phyloP scores from a whole-genome alignment of 2,797 vertebrate species.

The Rachycentron canadum region DNA sequence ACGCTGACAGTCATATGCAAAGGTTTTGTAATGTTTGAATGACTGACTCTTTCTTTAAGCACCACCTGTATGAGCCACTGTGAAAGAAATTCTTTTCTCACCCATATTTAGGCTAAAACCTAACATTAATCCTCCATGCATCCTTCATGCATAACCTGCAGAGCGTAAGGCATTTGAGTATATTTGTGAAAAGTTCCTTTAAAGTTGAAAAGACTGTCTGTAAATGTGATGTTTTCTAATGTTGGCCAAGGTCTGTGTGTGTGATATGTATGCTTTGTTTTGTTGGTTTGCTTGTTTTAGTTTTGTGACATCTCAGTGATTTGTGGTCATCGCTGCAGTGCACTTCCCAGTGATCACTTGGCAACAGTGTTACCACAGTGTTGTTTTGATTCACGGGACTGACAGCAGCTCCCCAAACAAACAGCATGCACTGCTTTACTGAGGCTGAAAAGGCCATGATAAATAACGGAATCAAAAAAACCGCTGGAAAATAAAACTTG shows the following conservation, averaged over 20 bases:
- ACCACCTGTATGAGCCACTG: too few relatives aligned
- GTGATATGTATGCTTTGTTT: background rate
- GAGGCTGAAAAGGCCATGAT: conserved; percentile 4
- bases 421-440: conserved; percentile 30
- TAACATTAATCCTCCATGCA: background rate
- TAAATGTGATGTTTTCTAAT: background rate
- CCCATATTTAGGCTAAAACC: background rate
- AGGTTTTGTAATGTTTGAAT: background rate
- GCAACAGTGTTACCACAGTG: conserved; percentile 32
- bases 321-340: conserved; percentile 16
- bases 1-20: background rate
- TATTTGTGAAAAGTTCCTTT: too few relatives aligned
- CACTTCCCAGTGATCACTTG: conserved; percentile 25
- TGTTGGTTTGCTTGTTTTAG: conserved; percentile 3
- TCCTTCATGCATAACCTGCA: too few relatives aligned
- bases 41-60: too few relatives aligned
- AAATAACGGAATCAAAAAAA: conserved; percentile 12
- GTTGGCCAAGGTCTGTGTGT: too few relatives aligned
- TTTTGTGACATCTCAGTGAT: conserved; percentile 30
- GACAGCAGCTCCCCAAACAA: conserved; percentile 29
- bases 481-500: conserved; percentile 6
- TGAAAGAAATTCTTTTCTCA: too few relatives aligned
- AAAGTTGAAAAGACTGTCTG: background rate
- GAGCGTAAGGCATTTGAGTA: too few relatives aligned
- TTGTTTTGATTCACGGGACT: conserved; percentile 41